Conservation (phyloP, 2,888 invertebrate species). For the Alcis repandata region DNA sequence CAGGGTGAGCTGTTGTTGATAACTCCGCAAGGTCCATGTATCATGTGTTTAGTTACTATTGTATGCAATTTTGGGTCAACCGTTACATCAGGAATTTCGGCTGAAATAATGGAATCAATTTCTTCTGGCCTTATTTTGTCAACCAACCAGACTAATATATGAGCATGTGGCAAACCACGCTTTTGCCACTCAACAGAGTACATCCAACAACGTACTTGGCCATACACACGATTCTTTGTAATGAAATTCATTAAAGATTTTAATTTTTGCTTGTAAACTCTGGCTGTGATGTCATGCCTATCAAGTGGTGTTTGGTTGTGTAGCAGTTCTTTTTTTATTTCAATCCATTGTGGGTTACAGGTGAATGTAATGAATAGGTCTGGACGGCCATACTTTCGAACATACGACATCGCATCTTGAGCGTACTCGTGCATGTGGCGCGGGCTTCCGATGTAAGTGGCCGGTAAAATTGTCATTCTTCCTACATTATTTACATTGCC, state of each 20-base stretch:
- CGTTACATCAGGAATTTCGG: conserved; percentile 44
- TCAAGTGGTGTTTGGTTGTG: conserved; percentile 31
- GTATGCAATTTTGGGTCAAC: conserved; percentile 42
- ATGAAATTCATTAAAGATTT: conserved; percentile 44
- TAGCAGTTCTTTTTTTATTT: conserved; percentile 10
- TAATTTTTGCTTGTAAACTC: conserved; percentile 45
- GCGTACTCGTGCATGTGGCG: conserved; percentile 3
- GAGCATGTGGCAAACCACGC: conserved; percentile 36
- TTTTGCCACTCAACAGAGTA: conserved; percentile 39
- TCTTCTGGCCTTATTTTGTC: conserved; percentile 42
- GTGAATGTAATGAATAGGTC: too few relatives aligned
- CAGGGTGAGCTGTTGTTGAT: not conserved
- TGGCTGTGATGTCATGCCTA: conserved; percentile 18
- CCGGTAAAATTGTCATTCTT: conserved; percentile 47
- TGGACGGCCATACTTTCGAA: too few relatives aligned
- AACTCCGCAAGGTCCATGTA: not conserved
- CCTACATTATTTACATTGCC: conserved; percentile 35
- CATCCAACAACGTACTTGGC: conserved; percentile 31
- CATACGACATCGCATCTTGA: too few relatives aligned
- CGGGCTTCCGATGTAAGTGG: conserved; percentile 9
- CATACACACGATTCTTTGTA: conserved; percentile 37
- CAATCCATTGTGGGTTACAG: too few relatives aligned
- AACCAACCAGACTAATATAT: conserved; percentile 45
- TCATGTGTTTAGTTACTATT: conserved; percentile 44
- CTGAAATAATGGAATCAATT: conserved; percentile 45